Evolutionary conservation across 2,113 vertebrate genomes (phyloP).

Genomic region (Regulus satrapa): DNA sequence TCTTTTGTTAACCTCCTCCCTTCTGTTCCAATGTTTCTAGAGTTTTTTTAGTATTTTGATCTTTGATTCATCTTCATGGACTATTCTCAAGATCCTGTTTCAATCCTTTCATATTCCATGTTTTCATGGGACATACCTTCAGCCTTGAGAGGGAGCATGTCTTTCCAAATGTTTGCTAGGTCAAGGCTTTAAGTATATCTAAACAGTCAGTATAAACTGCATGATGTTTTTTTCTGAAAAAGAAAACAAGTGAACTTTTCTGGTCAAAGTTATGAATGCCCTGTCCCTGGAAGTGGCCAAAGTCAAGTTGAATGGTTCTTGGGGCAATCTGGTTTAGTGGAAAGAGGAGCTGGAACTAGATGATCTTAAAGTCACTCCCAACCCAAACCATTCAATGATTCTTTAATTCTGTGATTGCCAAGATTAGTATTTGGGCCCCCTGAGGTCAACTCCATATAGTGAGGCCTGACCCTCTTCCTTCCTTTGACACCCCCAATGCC

Average conservation of each 20-base stretch:
- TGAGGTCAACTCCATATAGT: neutral
- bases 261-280: neutral
- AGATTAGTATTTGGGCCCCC: neutral
- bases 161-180: neutral
- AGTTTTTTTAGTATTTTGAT: neutral
- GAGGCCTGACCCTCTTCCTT: neutral
- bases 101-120: neutral
- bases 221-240: neutral
- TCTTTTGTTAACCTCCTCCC: neutral
- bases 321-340: neutral
- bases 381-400: neutral
- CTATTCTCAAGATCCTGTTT: neutral
- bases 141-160: neutral
- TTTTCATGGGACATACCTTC: neutral
- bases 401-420: neutral
- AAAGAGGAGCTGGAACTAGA: neutral
- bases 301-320: neutral
- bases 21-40: neutral
- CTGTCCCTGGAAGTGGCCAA: neutral
- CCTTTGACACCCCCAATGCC: neutral
- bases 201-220: neutral
- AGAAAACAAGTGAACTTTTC: neutral
- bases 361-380: neutral
- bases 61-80: neutral
- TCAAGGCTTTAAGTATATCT: neutral